Base-by-base conservation (phyloP, 2,113 vertebrate species). In the Pardalotus punctatus region DNA sequence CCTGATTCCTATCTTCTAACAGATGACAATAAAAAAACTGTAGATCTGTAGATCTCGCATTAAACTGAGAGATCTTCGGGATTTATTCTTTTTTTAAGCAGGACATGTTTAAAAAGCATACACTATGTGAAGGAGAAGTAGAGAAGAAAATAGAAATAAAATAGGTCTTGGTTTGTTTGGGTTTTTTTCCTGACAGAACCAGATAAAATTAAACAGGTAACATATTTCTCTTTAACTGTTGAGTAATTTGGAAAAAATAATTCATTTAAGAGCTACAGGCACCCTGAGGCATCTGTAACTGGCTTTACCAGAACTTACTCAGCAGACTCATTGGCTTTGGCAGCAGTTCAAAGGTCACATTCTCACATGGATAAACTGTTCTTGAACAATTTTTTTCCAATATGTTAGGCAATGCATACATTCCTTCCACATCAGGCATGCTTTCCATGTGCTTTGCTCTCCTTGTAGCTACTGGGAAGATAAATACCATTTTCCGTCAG, bases 381-480 rank as follows among this genome's bases (percentile, higher is more conserved):
- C 93, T 72, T 85, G 61, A 95, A 86, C 50, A 87, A 47, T 91
- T 81, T 90, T 94, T 91, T 94, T 72, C 89, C 90, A 85, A 71
- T 93, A 90, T 94, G 64, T 90, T 92, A 83, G 87, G 87, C 85
- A 97, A 85, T 66, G 58, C 67, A 91, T 90, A 87, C 64, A 86
- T 91, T 95, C 94, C 91, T 96, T 97, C 81, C 87, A 94, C 79
- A 95, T 90, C 92, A 90, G 62, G 64, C 89, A 90, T 80, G 85
- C 74, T 93, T 96, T 94, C 90, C 89, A 90, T 40, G 78, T 86
- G 88, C 85, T 94, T 94, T 91, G 38, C 81, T 93, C 85, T 96
- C 85, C 58, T 71, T 86, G 61, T 90, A 70, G 74, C 78, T 96
- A 91, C 58, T 73, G 67, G 58, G 78, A 94, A 74, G 60, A 93